These are phyloP conservation scores for Crepidodera aurea DNA, from an alignment of 2,888 invertebrate genomes.

Conservation along the genomic window DNA sequence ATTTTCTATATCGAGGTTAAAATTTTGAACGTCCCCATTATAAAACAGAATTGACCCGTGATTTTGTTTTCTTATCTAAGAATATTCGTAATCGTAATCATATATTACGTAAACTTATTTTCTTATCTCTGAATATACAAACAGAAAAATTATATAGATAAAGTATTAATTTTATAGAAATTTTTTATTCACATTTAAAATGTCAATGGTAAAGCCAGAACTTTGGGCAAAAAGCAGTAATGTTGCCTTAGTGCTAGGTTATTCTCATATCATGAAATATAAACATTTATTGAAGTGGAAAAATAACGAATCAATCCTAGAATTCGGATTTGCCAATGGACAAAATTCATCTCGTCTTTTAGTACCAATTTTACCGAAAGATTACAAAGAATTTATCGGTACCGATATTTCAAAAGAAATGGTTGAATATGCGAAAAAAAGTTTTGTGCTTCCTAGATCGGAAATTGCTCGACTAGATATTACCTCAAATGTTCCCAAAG, in stretches of 20 bases:
- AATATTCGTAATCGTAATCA: too few relatives aligned
- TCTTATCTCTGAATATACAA: not conserved
- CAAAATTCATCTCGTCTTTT: not conserved
- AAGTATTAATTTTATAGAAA: too few relatives aligned
- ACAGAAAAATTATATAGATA: not conserved
- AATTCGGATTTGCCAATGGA: conserved; percentile 8
- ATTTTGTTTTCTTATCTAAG: too few relatives aligned
- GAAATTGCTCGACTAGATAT: conserved; percentile 5
- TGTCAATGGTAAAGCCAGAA: too few relatives aligned
- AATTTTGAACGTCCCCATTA: too few relatives aligned
- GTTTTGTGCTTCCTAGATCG: not conserved
- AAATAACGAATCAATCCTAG: conserved; percentile 2
- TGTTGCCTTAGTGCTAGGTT: too few relatives aligned
- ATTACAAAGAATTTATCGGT: conserved; percentile 6
- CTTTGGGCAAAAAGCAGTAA: too few relatives aligned
- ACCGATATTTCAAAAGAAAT: not conserved
- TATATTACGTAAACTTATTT: too few relatives aligned
- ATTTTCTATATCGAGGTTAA: too few relatives aligned
- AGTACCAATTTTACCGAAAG: not conserved
- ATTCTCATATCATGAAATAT: not conserved
- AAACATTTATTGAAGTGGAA: conserved; percentile 1
- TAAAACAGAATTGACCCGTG: too few relatives aligned
- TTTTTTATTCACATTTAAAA: too few relatives aligned
- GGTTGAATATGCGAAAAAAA: not conserved
- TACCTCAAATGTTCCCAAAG: not conserved